A percentile compares a stretch with the other conserved stretches of the same genome.
Conservation (phyloP, 2,888 invertebrate genomes). For the Gisinianus flammeolus region DNA sequence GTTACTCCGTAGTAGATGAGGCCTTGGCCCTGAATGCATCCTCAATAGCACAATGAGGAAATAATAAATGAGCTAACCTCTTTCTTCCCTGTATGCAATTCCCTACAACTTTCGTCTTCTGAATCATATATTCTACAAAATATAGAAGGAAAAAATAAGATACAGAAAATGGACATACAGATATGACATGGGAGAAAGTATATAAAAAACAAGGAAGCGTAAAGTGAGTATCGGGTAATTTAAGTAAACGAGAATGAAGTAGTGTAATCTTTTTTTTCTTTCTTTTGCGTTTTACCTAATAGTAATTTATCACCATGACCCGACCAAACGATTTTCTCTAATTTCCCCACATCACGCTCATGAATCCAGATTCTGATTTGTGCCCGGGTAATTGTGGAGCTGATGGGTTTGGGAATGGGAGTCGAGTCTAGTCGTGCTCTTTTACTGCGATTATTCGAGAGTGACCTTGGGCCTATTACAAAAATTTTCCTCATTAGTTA, state of each 20-base stretch:
- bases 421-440: constrained; percentile 38
- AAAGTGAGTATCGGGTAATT: neutral
- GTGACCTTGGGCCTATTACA: constrained; percentile 55
- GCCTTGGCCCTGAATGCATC: no score
- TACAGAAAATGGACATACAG: neutral
- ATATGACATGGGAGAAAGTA: neutral
- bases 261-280: neutral
- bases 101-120: no score
- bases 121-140: no score
- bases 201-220: no score
- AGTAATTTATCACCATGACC: constrained; percentile 84
- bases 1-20: no score
- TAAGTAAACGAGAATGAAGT: neutral
- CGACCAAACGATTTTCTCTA: constrained; percentile 88
- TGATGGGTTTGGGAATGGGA: constrained; percentile 32
- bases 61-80: no score
- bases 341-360: constrained; percentile 82
- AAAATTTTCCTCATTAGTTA: no score
- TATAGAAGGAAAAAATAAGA: neutral
- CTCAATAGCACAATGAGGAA: no score
- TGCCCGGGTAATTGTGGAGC: constrained; percentile 72
- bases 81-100: no score
- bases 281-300: constrained; percentile 32
- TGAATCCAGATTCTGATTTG: constrained; percentile 86
- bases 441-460: constrained; percentile 37